Evolutionary conservation across 2,888 invertebrate species (phyloP).

Genomic region (Subacronicta megacephala): DNA sequence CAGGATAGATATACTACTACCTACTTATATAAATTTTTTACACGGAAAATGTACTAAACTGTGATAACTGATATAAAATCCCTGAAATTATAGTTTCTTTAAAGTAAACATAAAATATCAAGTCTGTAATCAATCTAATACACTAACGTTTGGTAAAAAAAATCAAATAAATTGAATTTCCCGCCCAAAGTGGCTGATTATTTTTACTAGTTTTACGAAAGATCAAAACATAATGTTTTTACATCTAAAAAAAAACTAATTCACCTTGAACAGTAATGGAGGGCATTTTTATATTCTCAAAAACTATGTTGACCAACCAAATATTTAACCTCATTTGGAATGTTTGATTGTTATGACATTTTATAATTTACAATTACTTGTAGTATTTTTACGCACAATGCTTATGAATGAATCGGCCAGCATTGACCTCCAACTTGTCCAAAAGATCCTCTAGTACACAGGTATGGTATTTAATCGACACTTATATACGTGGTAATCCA

Average conservation of each 20-base stretch:
- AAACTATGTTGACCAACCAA: conserved; percentile 3
- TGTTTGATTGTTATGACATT: conserved; percentile 30
- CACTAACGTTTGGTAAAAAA: too few species aligned
- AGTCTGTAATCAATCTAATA: too few species aligned
- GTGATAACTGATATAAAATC: too few species aligned
- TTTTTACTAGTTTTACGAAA: conserved; percentile 9
- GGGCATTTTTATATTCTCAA: conserved; percentile 13
- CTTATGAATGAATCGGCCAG: conserved; percentile 31
- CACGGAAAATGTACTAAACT: too few species aligned
- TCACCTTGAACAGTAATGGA: conserved; percentile 31
- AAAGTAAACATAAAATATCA: too few species aligned
- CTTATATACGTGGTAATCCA: background rate
- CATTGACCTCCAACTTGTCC: conserved; percentile 3
- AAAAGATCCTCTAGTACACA: background rate
- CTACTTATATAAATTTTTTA: too few species aligned
- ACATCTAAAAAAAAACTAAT: conserved; percentile 7
- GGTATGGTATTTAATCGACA: background rate
- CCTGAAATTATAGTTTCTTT: too few species aligned
- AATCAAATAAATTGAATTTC: conserved; percentile 31
- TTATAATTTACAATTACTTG: background rate
- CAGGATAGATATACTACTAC: too few species aligned
- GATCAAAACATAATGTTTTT: conserved; percentile 3
- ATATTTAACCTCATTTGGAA: conserved; percentile 27
- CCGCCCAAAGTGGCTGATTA: conserved; percentile 25
- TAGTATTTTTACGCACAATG: conserved; percentile 23